Evolutionary conservation across 2,797 vertebrate species (phyloP).

Genomic region (Sebastes trivittatus): DNA sequence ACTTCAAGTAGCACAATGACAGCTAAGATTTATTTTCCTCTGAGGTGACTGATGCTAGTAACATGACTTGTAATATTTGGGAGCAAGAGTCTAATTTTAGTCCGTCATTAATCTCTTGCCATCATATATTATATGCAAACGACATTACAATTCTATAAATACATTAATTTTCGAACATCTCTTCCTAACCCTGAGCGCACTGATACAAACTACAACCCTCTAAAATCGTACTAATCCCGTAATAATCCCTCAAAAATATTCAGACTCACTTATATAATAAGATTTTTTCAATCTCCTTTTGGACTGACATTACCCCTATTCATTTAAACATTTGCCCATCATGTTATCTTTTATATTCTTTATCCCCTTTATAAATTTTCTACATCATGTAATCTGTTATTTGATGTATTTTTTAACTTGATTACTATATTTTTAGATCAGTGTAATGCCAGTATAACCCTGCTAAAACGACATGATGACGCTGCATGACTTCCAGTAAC

Average conservation of each 20-base stretch:
- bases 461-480: slow-evolving; percentile 25
- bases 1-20: slow-evolving; percentile 43
- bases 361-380: not conserved
- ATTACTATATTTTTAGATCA: not conserved
- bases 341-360: not conserved
- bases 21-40: slow-evolving; percentile 45
- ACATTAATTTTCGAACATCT: slow-evolving; percentile 13
- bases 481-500: slow-evolving; percentile 14
- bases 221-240: not conserved
- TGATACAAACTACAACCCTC: not conserved
- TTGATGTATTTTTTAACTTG: not conserved
- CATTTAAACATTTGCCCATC: not conserved
- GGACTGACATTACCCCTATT: not conserved
- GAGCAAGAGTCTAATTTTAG: slow-evolving; percentile 26
- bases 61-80: slow-evolving; percentile 27
- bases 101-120: not conserved
- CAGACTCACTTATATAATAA: not conserved
- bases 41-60: slow-evolving; percentile 23
- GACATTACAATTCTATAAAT: not conserved
- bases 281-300: not conserved
- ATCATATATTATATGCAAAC: slow-evolving; percentile 9
- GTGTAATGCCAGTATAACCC: not conserved
- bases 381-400: not conserved
- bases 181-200: not conserved
- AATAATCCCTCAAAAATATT: slow-evolving; percentile 8